These are phyloP conservation scores for Gobius niger DNA, from an alignment of 2,113 vertebrate species.

Conservation along the genomic window DNA sequence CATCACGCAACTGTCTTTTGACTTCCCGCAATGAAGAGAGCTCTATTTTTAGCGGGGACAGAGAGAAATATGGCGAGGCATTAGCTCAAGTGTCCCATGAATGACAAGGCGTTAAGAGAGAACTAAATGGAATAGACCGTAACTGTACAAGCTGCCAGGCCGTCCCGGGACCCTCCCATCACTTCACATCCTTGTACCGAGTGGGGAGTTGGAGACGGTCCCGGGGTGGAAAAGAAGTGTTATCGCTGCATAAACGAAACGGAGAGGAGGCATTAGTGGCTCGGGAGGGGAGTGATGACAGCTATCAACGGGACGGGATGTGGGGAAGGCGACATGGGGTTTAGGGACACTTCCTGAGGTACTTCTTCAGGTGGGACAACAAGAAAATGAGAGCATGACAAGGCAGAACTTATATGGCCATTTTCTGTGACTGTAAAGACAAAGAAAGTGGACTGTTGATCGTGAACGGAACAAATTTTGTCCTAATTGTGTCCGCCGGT, in stretches of 20 bases:
- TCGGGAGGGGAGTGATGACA: slow-evolving; percentile 58
- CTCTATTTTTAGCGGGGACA: background rate
- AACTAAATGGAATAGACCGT: slow-evolving; percentile 42
- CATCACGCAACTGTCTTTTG: background rate
- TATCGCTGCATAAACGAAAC: slow-evolving; percentile 61
- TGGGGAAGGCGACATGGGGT: slow-evolving; percentile 23
- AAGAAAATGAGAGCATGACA: background rate
- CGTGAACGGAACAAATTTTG: background rate
- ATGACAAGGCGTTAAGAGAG: slow-evolving; percentile 52
- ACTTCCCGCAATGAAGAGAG: background rate
- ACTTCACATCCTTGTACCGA: slow-evolving; percentile 56
- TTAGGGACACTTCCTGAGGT: slow-evolving; percentile 44
- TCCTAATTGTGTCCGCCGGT: background rate
- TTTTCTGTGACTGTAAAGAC: background rate
- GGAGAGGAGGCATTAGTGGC: slow-evolving; percentile 53
- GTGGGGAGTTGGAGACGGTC: slow-evolving; percentile 35
- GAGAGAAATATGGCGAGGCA: slow-evolving; percentile 18
- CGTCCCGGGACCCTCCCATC: slow-evolving; percentile 51
- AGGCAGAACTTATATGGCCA: background rate
- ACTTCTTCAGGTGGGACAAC: slow-evolving; percentile 28
- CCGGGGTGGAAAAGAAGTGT: slow-evolving; percentile 43
- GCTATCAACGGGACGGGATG: slow-evolving; percentile 53
- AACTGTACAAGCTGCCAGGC: slow-evolving; percentile 53
- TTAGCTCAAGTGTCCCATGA: slow-evolving; percentile 50
- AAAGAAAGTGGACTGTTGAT: too few relatives aligned